Evolutionary conservation across 2,113 vertebrate genomes (phyloP).

Genomic region (Mungos mungo): DNA sequence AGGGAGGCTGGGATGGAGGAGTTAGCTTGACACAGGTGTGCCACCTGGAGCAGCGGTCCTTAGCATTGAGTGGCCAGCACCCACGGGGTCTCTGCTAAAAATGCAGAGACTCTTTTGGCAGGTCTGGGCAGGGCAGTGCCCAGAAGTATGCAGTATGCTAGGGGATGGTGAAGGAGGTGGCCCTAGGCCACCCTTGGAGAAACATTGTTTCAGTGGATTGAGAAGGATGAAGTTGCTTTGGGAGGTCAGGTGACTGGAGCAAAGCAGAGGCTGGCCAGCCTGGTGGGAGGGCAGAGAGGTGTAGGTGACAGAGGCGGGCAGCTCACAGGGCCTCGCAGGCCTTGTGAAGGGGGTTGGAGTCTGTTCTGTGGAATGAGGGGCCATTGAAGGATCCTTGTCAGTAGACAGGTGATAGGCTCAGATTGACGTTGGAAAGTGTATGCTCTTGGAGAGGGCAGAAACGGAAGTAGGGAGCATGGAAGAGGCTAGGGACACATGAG

Average conservation of each 20-base stretch:
- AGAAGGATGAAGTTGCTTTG: not conserved
- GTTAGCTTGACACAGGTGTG: not conserved
- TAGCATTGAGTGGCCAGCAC: accelerated
- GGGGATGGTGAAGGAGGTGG: not conserved
- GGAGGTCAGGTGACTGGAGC: not conserved
- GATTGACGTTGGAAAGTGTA: not conserved
- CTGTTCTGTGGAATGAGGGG: not conserved
- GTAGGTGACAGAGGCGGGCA: not conserved
- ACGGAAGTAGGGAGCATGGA: not conserved
- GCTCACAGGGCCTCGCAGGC: not conserved
- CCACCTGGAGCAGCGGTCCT: not conserved
- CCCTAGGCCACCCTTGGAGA: not conserved
- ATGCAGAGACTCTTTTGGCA: not conserved
- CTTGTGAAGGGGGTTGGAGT: accelerated
- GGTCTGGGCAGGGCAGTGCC: not conserved
- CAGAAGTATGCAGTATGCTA: not conserved
- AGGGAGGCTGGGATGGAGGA: not conserved
- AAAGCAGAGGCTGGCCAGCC: not conserved
- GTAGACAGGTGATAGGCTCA: not conserved
- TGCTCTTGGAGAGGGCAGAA: not conserved
- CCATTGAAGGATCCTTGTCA: not conserved
- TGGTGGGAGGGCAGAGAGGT: not conserved
- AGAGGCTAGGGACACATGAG: not conserved
- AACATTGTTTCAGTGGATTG: not conserved
- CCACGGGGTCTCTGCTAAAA: not conserved